phyloP scores from a whole-genome alignment of 2,797 vertebrate genomes.

The Mormyrus proboscirostris region DNA sequence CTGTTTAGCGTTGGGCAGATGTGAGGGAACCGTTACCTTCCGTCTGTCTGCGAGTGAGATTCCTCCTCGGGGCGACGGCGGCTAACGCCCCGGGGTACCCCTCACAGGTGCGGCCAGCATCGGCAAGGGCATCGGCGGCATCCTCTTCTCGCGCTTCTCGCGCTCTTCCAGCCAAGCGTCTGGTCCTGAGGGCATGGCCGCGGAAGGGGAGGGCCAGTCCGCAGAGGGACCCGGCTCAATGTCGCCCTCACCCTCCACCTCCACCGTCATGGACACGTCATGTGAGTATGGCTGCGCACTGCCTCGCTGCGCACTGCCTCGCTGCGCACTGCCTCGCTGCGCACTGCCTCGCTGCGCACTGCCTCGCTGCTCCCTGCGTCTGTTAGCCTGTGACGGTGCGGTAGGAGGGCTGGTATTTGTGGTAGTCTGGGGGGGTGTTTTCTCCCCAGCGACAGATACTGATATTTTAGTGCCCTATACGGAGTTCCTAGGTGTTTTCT shows the following conservation, averaged over 20 bases:
- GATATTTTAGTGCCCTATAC: background rate
- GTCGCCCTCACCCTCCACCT: slow-evolving; percentile 55
- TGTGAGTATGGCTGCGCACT: slow-evolving; percentile 58
- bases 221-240: slow-evolving; percentile 59
- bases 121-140: slow-evolving; percentile 91
- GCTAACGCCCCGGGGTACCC: background rate
- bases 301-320: no score
- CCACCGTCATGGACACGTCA: slow-evolving; percentile 71
- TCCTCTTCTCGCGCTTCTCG: slow-evolving; percentile 90
- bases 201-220: slow-evolving; percentile 67
- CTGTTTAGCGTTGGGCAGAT: background rate
- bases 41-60: background rate
- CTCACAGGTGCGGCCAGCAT: slow-evolving; percentile 85
- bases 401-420: background rate
- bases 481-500: background rate
- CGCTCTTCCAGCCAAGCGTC: slow-evolving; percentile 71
- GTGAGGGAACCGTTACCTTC: background rate
- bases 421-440: background rate
- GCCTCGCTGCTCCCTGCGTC: background rate
- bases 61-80: background rate
- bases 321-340: no score
- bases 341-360: no score
- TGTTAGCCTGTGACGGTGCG: background rate
- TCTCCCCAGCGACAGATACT: background rate
- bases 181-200: slow-evolving; percentile 59